Base-by-base conservation (phyloP, 2,113 vertebrate species). In the Bagarius yarrelli region DNA sequence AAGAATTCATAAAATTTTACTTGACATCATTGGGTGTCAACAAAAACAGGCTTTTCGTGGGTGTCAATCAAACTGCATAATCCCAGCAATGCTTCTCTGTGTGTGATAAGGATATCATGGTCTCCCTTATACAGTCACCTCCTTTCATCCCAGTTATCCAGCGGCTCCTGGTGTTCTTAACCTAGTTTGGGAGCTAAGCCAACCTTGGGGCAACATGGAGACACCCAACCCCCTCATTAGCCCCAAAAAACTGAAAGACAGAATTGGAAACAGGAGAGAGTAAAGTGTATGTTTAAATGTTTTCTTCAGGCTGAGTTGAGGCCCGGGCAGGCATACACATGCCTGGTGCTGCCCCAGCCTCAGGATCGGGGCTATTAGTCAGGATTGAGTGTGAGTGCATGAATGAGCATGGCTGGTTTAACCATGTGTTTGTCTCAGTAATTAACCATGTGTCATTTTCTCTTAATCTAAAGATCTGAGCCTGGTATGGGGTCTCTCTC, bases 271-370 rank as follows among this genome's bases (percentile, higher is more conserved):
- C 44, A 77, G 77, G 79, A 76, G 27, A 32, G 55, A 74, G 66
- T 71, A 50, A 55, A 79, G 60, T 84, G 79, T 14, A 44, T 40
- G 84, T 86, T 82, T 87, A 82, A 47, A 84, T 89, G 76, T 25
- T 57, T 60, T 70, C 86, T 88, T 81, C 70, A 84, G 89, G 87
- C 84, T 86, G 0, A 16, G 47, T 27, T 19, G 27, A 73, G 72
- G 84, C 79, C 81, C 82, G 84, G 84, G 85, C 91, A 92, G 85
- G 90, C 80, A 87, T 67, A 81, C 87, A 85, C 90, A 88, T 4
- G 88, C 60, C 83, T 40, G 79, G 71, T 83, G 56, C 52, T 63
- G 73, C 61, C 50, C 12, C 34, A 73, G 53, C 9, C 36, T 69
- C 69, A 55, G 67, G 76, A 84, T 76, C 32, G 50, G 57, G 40